Percentiles rank a stretch among this genome's conserved stretches.
Conservation (phyloP, 1,140 invertebrate species). For the Drosophila parabipectinata region DNA sequence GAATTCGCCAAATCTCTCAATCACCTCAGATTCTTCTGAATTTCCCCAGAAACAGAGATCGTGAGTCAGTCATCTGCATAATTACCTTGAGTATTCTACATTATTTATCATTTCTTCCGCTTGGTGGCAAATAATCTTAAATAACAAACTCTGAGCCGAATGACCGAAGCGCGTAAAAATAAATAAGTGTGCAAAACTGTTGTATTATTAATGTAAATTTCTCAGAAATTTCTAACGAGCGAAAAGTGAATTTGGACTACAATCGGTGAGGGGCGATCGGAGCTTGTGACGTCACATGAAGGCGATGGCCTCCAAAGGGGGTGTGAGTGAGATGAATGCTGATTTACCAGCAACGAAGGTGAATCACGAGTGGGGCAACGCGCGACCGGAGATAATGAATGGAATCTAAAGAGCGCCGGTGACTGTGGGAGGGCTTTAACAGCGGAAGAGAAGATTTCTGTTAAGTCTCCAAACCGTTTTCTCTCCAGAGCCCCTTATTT, state of each 20-base stretch:
- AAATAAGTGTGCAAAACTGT: constrained; percentile 33
- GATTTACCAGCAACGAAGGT: constrained; percentile 55
- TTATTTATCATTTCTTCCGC: constrained; percentile 17
- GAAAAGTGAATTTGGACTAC: background rate
- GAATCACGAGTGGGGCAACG: constrained; percentile 52
- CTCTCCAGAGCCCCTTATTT: background rate
- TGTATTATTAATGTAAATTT: constrained; percentile 70
- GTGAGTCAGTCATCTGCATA: constrained; percentile 56
- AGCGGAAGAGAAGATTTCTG: background rate
- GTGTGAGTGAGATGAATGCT: constrained; percentile 38
- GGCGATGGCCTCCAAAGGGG: constrained; percentile 6
- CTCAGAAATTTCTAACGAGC: constrained; percentile 51
- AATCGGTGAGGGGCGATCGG: constrained; percentile 18
- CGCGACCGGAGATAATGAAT: constrained; percentile 40
- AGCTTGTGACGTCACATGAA: constrained; percentile 51
- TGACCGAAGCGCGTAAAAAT: constrained; percentile 45
- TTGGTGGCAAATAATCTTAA: constrained; percentile 38
- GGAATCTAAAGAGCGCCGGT: background rate
- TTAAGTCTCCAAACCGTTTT: background rate
- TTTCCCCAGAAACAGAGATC: constrained; percentile 40
- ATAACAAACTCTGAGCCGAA: constrained; percentile 13
- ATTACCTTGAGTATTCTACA: constrained; percentile 4
- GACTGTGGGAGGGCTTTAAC: background rate
- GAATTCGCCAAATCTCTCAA: constrained; percentile 5
- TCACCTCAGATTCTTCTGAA: constrained; percentile 44